Percentiles rank a stretch among this genome's conserved stretches.
Evolutionary conservation across 2,888 invertebrate genomes (phyloP).

Genomic region (Willowsia nigromaculata): DNA sequence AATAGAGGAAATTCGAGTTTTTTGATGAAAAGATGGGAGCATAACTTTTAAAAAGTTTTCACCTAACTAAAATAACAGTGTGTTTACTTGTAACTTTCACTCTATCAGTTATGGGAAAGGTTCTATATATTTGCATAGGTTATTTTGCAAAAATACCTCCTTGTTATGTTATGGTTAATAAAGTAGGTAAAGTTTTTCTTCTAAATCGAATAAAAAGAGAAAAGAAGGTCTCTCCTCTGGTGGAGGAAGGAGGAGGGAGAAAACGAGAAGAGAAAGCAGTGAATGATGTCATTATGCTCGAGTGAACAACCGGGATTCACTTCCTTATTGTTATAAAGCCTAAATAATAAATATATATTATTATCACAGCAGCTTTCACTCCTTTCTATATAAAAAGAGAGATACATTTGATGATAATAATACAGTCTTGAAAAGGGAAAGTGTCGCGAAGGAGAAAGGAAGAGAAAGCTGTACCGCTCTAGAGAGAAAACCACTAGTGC

Average conservation of each 20-base stretch:
- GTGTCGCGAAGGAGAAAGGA: background rate
- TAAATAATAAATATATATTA: background rate
- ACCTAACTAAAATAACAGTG: background rate
- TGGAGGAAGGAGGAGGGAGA: no score
- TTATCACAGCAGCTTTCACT: background rate
- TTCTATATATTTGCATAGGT: no score
- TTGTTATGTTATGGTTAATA: background rate
- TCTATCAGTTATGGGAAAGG: no score
- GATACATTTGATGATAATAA: background rate
- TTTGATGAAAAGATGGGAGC: background rate
- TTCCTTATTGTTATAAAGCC: background rate
- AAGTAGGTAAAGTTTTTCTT: background rate
- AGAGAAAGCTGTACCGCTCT: constrained; percentile 17
- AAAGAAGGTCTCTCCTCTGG: no score
- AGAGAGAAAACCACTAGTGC: background rate
- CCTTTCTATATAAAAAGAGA: background rate
- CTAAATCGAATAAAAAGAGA: background rate
- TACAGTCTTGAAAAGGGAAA: background rate
- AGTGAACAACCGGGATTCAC: background rate
- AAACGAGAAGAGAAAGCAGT: background rate
- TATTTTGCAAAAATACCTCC: no score
- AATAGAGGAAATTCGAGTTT: background rate
- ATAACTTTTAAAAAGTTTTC: background rate
- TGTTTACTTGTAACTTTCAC: background rate
- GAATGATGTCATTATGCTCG: background rate